Percentiles rank a stretch among this genome's conserved stretches.
phyloP scores from a whole-genome alignment of 2,797 vertebrate genomes.

The Aphelocoma californica region DNA sequence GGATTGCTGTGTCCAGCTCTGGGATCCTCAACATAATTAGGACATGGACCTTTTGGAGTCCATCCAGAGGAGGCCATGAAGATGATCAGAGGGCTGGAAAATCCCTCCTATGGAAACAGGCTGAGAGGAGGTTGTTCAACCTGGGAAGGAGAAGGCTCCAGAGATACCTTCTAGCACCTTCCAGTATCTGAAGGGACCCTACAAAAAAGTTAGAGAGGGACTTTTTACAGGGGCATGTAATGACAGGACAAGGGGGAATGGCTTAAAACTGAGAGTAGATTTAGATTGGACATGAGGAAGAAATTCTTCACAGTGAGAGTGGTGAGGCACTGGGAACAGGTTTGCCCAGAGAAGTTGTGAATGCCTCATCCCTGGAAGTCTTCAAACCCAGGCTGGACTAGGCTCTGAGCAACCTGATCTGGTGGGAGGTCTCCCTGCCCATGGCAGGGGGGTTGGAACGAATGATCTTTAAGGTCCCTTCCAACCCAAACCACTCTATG shows the following conservation, averaged over 20 bases:
- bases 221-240: neutral
- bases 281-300: neutral
- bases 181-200: neutral
- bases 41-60: too few species aligned
- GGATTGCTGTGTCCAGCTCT: neutral
- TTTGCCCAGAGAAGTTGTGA: neutral
- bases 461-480: neutral
- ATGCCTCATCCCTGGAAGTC: neutral
- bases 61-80: neutral
- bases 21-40: neutral
- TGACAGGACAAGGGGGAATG: neutral
- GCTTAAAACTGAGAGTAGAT: neutral
- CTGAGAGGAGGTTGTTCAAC: neutral
- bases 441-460: neutral
- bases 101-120: neutral
- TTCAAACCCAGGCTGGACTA: neutral
- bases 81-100: neutral
- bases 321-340: neutral
- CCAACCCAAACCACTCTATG: neutral
- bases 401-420: neutral
- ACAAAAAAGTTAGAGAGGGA: neutral
- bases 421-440: neutral
- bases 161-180: neutral
- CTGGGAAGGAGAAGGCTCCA: neutral
- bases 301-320: neutral